A percentile compares a stretch with the other conserved stretches of the same genome.
Evolutionary conservation across 2,797 vertebrate species (phyloP).

Genomic region (Gallinago stenura): DNA sequence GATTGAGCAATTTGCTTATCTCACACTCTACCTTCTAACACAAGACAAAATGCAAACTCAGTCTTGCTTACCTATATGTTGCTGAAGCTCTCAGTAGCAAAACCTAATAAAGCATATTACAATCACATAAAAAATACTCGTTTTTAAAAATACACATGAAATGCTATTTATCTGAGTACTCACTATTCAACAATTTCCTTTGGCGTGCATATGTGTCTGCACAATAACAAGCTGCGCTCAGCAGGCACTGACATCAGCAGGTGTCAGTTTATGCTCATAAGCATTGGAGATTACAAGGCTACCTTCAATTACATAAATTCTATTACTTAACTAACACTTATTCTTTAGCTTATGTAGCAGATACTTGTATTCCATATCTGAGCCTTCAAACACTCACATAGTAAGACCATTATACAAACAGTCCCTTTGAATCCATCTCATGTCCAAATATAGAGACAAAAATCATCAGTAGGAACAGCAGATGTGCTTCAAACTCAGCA

Average conservation of each 20-base stretch:
- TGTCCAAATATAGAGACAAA: neutral
- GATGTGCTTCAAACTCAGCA: neutral
- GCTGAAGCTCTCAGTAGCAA: neutral
- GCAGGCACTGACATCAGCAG: neutral
- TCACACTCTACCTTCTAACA: neutral
- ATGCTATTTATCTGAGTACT: neutral
- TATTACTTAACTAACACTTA: neutral
- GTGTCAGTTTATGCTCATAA: neutral
- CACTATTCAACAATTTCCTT: neutral
- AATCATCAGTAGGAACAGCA: neutral
- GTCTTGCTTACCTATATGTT: neutral
- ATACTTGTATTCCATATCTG: neutral
- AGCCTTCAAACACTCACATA: neutral
- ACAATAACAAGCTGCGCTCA: neutral
- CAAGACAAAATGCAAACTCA: neutral
- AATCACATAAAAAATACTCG: neutral
- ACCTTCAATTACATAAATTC: neutral
- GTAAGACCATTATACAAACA: neutral
- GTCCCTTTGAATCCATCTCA: neutral
- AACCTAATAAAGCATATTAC: neutral
- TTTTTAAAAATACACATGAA: neutral
- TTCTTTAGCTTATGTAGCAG: neutral
- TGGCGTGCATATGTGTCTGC: neutral
- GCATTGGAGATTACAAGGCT: neutral
- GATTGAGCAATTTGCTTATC: neutral